These are phyloP conservation scores for Lamellibrachia columna DNA, from an alignment of 2,888 invertebrate species.

Conservation along the genomic window DNA sequence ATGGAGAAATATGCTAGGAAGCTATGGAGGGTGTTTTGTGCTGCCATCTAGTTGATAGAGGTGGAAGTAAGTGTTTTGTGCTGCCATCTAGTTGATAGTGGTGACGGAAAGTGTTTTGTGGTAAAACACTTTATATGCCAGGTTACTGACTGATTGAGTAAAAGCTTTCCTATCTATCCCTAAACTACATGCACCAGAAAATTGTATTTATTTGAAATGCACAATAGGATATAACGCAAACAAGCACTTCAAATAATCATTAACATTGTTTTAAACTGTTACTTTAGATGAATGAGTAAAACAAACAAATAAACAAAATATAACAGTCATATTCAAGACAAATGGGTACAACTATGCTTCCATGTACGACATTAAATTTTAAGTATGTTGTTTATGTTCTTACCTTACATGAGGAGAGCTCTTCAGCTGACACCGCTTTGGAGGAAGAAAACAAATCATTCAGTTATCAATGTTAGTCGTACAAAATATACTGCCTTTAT, in stretches of 20 bases:
- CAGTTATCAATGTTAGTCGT: neutral
- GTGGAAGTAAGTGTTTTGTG: too few relatives aligned
- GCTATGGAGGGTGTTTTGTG: too few relatives aligned
- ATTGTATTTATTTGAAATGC: too few relatives aligned
- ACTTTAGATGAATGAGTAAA: neutral
- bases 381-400: slow-evolving; percentile 14
- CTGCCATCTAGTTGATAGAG: too few relatives aligned
- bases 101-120: too few relatives aligned
- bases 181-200: too few relatives aligned
- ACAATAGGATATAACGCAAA: too few relatives aligned
- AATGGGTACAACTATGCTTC: neutral
- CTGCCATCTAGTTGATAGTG: too few relatives aligned
- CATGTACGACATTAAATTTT: neutral
- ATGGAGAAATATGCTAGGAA: too few relatives aligned
- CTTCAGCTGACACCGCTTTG: slow-evolving; percentile 57
- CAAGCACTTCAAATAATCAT: neutral
- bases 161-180: too few relatives aligned
- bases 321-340: neutral
- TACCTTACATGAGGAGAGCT: slow-evolving; percentile 57
- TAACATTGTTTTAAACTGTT: neutral
- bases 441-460: slow-evolving; percentile 28
- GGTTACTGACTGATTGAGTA: too few relatives aligned
- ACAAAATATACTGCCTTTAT: neutral
- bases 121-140: too few relatives aligned
- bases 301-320: neutral